phyloP scores from a whole-genome alignment of 2,797 vertebrate species.

The Ammospiza maritima region DNA sequence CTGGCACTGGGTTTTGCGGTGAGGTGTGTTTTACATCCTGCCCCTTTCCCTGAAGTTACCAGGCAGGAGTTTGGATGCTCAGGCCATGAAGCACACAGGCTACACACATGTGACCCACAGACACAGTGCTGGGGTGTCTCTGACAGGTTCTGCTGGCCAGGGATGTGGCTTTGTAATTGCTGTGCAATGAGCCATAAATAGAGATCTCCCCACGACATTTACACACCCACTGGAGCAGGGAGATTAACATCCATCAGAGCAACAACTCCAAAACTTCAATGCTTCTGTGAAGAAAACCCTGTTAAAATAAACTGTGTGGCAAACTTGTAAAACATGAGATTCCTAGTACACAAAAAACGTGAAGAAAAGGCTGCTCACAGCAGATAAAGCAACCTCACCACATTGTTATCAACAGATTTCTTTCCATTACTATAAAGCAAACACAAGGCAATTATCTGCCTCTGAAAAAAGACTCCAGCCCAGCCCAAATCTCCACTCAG shows the following conservation, averaged over 20 bases:
- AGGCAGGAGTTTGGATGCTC: not conserved
- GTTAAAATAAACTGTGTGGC: not conserved
- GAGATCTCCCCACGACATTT: not conserved
- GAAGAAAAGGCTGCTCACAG: not conserved
- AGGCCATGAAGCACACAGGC: not conserved
- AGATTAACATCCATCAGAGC: not conserved
- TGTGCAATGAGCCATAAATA: not conserved
- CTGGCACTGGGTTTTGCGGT: not conserved
- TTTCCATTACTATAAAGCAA: not conserved
- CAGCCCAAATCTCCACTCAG: not conserved
- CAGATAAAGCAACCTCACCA: not conserved
- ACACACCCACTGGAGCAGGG: not conserved
- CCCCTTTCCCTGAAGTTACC: not conserved
- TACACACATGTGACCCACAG: not conserved
- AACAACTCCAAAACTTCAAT: not conserved
- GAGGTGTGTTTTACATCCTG: not conserved
- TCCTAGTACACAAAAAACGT: not conserved
- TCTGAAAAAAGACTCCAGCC: not conserved
- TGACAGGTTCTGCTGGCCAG: fast-evolving
- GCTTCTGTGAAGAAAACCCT: not conserved
- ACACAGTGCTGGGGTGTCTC: not conserved
- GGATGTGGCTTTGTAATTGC: not conserved
- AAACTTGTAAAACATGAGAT: not conserved
- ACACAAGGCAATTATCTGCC: not conserved
- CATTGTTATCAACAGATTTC: not conserved